A percentile compares a stretch with the other conserved stretches of the same genome.
These are phyloP conservation scores for Ennomos quercinarius DNA, from an alignment of 2,888 invertebrate species.

Conservation along the genomic window DNA sequence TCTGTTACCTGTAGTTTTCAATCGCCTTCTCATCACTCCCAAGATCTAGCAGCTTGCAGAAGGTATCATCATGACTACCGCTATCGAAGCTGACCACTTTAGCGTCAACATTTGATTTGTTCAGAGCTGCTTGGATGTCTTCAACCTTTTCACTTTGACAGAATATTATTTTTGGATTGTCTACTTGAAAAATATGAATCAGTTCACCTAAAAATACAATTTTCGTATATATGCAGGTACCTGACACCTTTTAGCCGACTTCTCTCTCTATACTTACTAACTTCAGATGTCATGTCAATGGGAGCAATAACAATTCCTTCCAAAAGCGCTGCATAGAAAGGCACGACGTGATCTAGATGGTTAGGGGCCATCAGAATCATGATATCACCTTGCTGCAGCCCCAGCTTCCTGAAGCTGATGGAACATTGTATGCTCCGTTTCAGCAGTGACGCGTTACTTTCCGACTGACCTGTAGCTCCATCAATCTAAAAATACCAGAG, in stretches of 20 bases:
- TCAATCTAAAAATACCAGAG: constrained; percentile 48
- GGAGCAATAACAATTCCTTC: constrained; percentile 67
- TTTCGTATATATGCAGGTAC: too few relatives aligned
- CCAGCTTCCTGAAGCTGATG: constrained; percentile 58
- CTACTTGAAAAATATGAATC: constrained; percentile 45
- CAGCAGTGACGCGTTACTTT: constrained; percentile 63
- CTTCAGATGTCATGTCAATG: constrained; percentile 54
- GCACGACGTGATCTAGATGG: constrained; percentile 69
- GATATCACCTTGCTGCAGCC: constrained; percentile 69
- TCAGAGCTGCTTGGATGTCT: constrained; percentile 53
- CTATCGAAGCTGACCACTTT: constrained; percentile 58
- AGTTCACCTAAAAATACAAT: constrained; percentile 54
- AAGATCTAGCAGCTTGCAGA: constrained; percentile 49
- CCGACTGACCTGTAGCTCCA: constrained; percentile 58
- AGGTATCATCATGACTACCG: constrained; percentile 51
- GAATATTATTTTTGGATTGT: constrained; percentile 58
- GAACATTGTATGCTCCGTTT: constrained; percentile 65
- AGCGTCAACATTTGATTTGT: constrained; percentile 47
- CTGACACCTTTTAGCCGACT: too few relatives aligned
- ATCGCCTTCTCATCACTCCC: constrained; percentile 42
- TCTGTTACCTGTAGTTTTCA: constrained; percentile 51
- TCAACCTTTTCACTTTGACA: constrained; percentile 60
- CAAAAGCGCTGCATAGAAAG: constrained; percentile 74
- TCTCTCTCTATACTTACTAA: constrained; percentile 52
- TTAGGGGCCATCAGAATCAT: constrained; percentile 75